Evolutionary conservation across 2,797 vertebrate species (phyloP).

Genomic region (Sparus aurata): DNA sequence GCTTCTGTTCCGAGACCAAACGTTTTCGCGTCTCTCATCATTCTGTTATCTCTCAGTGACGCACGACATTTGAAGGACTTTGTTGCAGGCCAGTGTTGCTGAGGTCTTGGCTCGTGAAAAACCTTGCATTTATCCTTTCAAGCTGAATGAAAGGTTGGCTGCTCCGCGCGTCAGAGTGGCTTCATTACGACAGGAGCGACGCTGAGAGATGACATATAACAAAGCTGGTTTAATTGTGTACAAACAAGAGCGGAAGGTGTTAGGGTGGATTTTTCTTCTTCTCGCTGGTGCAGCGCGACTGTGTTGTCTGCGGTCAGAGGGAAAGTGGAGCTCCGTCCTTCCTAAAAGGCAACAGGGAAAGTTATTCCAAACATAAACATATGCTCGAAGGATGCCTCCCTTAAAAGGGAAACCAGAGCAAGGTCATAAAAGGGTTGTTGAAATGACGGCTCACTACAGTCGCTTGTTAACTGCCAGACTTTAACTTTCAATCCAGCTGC

Average conservation of each 20-base stretch:
- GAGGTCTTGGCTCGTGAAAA: conserved; percentile 33
- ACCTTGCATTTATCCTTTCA: conserved; percentile 33
- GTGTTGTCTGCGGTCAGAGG: conserved; percentile 10
- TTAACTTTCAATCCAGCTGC: conserved; percentile 16
- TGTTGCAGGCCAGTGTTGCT: conserved; percentile 25
- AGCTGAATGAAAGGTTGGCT: conserved; percentile 32
- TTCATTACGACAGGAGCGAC: neutral
- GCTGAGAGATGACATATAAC: conserved; percentile 18
- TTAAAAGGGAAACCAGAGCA: conserved; percentile 62
- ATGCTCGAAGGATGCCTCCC: conserved; percentile 50
- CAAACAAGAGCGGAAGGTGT: neutral
- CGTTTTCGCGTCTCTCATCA: conserved; percentile 18
- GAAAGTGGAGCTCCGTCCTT: conserved; percentile 24
- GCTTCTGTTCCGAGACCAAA: conserved; percentile 7
- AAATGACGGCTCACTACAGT: conserved; percentile 25
- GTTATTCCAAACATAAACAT: conserved; percentile 65
- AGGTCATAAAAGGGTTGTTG: conserved; percentile 39
- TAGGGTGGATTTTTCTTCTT: neutral
- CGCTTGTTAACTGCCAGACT: conserved; percentile 5
- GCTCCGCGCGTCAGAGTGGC: conserved; percentile 17
- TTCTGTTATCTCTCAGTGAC: conserved; percentile 22
- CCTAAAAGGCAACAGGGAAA: conserved; percentile 46
- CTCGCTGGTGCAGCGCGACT: conserved; percentile 16
- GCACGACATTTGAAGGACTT: conserved; percentile 10
- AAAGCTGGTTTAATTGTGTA: conserved; percentile 5